These are phyloP conservation scores for Agrochola litura DNA, from an alignment of 2,888 invertebrate species.

Conservation along the genomic window DNA sequence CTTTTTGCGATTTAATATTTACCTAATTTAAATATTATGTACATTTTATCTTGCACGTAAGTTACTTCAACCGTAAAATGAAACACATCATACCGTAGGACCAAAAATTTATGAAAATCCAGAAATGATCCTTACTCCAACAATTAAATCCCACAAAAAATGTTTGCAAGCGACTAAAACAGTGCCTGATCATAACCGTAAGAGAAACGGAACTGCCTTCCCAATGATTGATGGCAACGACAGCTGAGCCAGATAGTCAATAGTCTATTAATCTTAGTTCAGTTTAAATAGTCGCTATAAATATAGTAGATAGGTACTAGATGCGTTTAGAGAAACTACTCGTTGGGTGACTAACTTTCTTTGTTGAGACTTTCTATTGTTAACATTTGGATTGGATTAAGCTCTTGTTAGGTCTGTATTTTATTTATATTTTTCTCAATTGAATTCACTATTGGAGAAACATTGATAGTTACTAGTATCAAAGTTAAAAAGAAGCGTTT, in stretches of 20 bases:
- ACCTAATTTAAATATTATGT: not conserved
- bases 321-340: conserved; percentile 36
- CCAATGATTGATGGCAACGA: conserved; percentile 28
- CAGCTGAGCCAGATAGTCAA: conserved; percentile 36
- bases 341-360: conserved; percentile 14
- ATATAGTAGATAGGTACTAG: conserved; percentile 7
- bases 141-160: not conserved
- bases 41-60: not conserved
- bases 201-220: conserved; percentile 14
- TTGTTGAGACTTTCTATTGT: conserved; percentile 40
- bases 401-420: not conserved
- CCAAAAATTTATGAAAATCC: not conserved
- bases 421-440: conserved; percentile 4
- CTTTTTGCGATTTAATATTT: not conserved
- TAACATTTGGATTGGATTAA: conserved; percentile 7
- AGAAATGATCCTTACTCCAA: not conserved
- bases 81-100: not conserved
- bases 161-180: not conserved
- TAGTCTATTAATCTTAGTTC: conserved; percentile 42
- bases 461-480: not conserved
- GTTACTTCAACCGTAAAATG: not conserved
- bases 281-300: conserved; percentile 15
- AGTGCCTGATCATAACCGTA: conserved; percentile 1
- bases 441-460: not conserved
- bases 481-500: not conserved